Base-by-base conservation (phyloP, 92 coral and sea anemone species). In the Parazoanthus atlanticus region DNA sequence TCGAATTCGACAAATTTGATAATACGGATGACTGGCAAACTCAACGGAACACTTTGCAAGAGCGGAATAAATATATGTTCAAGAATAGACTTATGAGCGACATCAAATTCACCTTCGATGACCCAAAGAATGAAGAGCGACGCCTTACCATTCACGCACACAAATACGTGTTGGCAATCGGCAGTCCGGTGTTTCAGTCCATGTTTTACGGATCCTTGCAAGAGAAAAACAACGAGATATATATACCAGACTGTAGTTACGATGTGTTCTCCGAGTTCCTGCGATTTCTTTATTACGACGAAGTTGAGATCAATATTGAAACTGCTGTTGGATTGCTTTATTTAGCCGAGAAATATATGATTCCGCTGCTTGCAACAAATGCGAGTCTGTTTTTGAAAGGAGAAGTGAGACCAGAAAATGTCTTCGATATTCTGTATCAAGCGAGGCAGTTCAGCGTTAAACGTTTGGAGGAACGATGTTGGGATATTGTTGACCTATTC, bases 131-230 rank as follows among this genome's bases (percentile, higher is more conserved):
- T 19, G 79, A 47, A 26, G 81, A 89, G 3, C 73, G 17, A 25
- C 82, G 69, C 23, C 84, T 52, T 8, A 29, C 46, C 12, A 89
- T 89, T 32, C 88, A 81, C 34, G 91, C 91, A 29, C 91, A 89
- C 17, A 89, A 89, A 54, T 89, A 89, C 73, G 91, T 89, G 1
- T 43, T 89, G 56, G 91, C 88, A 30, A 89, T 86, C 19, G 33
- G 88, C 77, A 89, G 91, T 56, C 91, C 91, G 15, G 91, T 89
- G 12, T 89, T 89, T 73, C 85, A 72, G 8, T 86, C 88, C 5
- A 89, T 89, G 91, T 89, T 89, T 74, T 89, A 89, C 64, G 91
- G 91, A 2, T 65, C 81, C 25, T 71, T 89, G 46, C 88, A 86
- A n/a, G 91, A 89, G 83, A 82, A 82, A 74, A 81, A 86, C 23